Evolutionary conservation across 2,113 vertebrate species (phyloP).

Genomic region (Elachura formosa): DNA sequence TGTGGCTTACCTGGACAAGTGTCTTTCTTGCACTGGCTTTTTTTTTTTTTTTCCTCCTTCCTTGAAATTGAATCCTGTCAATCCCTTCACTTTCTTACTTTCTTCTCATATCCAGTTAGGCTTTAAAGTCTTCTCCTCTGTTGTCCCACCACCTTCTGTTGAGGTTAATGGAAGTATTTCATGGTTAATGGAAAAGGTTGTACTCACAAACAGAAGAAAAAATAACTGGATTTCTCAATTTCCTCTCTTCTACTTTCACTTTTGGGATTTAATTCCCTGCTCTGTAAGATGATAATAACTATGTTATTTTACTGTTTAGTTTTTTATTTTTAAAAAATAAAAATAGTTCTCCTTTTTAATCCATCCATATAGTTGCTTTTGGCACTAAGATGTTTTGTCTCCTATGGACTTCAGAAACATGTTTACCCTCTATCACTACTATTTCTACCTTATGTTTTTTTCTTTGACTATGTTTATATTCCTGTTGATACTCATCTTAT

Average conservation of each 20-base stretch:
- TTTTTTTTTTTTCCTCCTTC: background rate
- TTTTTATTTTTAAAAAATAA: background rate
- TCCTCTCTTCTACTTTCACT: background rate
- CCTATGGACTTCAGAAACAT: background rate
- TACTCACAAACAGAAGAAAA: background rate
- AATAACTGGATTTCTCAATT: background rate
- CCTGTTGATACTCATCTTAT: background rate
- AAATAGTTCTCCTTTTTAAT: background rate
- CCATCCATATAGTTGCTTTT: background rate
- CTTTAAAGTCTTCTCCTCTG: background rate
- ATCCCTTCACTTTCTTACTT: background rate
- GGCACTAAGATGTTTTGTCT: background rate
- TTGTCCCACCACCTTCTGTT: rapidly evolving
- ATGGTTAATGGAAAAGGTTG: background rate
- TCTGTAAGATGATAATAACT: background rate
- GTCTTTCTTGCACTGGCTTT: background rate
- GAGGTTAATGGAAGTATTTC: background rate
- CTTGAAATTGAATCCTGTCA: background rate
- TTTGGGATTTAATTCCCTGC: background rate
- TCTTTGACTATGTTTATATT: background rate
- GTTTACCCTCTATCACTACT: background rate
- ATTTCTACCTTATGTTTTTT: background rate
- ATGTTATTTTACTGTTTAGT: background rate
- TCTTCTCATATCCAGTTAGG: background rate
- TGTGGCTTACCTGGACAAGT: background rate